Evolutionary conservation across 2,888 invertebrate genomes (phyloP).

Genomic region (Cantharis nigra): DNA sequence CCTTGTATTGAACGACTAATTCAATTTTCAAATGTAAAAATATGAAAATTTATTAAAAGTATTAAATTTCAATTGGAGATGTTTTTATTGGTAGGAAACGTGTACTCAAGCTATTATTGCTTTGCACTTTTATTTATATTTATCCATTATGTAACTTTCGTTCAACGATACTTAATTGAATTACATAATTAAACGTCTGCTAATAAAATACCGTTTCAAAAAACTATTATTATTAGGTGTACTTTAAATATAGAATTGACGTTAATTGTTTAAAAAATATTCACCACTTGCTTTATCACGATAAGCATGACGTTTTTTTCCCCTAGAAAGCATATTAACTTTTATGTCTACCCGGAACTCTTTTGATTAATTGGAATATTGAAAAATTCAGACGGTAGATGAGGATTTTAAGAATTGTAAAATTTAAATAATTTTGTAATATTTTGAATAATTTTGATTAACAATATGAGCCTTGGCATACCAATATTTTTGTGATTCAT

Average conservation of each 20-base stretch:
- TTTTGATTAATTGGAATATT: not conserved
- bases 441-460: not conserved
- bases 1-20: not conserved
- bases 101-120: not conserved
- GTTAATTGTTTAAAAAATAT: not conserved
- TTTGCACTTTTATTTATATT: not conserved
- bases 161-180: not conserved
- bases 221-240: not conserved
- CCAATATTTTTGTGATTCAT: conserved; percentile 5
- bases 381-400: not conserved
- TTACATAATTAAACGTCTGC: not conserved
- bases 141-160: conserved; percentile 1
- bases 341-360: not conserved
- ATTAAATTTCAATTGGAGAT: not conserved
- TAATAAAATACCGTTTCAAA: conserved; percentile 1
- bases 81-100: not conserved
- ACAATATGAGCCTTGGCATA: conserved; percentile 7
- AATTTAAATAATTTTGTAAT: not conserved
- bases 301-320: not conserved
- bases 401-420: not conserved
- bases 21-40: not conserved
- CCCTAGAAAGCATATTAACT: not conserved
- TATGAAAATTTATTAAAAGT: conserved; percentile 1
- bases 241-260: not conserved
- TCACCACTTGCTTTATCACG: not conserved